Evolutionary conservation across 1,140 invertebrate genomes (phyloP).

Genomic region (Medauroidea extradentata): DNA sequence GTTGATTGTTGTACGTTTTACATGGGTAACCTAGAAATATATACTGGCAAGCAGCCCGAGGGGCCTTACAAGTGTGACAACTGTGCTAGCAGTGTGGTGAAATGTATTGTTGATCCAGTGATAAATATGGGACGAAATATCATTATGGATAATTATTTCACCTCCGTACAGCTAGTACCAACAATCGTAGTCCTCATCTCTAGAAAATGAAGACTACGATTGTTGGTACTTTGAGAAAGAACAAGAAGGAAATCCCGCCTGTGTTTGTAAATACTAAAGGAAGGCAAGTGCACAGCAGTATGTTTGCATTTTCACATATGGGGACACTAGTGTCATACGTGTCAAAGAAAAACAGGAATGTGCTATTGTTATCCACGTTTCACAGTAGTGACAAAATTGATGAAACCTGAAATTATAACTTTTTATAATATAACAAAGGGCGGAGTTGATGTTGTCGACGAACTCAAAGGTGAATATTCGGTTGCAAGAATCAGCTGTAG

Average conservation of each 20-base stretch:
- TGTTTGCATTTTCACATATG: conserved; percentile 31
- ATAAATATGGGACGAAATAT: neutral
- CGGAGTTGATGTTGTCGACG: no score
- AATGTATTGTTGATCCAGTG: neutral
- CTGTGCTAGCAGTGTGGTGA: conserved; percentile 3
- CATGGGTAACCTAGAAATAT: no score
- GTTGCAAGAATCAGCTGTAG: no score
- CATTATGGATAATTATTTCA: no score
- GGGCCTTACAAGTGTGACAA: no score
- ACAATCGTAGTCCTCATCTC: no score
- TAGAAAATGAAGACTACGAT: conserved; percentile 20
- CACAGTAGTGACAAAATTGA: conserved; percentile 23
- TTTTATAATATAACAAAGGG: no score
- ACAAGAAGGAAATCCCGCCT: conserved; percentile 25
- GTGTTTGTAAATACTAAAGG: conserved; percentile 29
- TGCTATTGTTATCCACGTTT: conserved; percentile 25
- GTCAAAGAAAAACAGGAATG: conserved; percentile 24
- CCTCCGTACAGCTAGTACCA: conserved; percentile 13
- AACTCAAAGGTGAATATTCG: no score
- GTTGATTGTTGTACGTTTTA: no score
- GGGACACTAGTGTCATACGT: conserved; percentile 25
- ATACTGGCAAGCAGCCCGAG: no score
- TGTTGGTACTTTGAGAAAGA: conserved; percentile 36
- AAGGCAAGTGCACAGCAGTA: conserved; percentile 5
- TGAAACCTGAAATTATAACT: no score